Conservation (phyloP, 2,113 vertebrate species). For the Psittacara wagleri region DNA sequence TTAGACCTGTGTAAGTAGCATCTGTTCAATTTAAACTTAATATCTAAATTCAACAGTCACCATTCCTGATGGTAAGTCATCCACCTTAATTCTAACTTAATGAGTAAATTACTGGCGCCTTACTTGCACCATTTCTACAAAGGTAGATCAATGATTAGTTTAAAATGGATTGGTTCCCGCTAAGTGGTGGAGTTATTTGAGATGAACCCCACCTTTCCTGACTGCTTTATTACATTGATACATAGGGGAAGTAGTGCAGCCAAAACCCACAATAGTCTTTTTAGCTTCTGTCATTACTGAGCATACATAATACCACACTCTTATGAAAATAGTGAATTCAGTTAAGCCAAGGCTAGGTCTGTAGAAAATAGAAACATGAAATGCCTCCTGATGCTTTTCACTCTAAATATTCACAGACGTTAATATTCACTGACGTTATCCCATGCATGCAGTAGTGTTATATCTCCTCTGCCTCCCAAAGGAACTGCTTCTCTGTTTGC, state of each 20-base stretch:
- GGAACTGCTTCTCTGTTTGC: not conserved
- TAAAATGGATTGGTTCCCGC: not conserved
- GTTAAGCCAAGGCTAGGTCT: not conserved
- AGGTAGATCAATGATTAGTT: not conserved
- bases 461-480: not conserved
- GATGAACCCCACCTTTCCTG: not conserved
- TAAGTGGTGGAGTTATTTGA: not conserved
- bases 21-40: not conserved
- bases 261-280: not conserved
- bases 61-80: not conserved
- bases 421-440: not conserved
- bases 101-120: not conserved
- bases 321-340: not conserved
- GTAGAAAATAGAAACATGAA: not conserved
- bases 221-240: not conserved
- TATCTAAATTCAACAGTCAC: not conserved
- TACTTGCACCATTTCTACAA: not conserved
- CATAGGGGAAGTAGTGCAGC: not conserved
- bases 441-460: accelerated
- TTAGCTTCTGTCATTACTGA: not conserved
- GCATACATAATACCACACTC: not conserved
- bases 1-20: not conserved
- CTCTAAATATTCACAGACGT: not conserved
- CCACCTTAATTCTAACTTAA: not conserved
- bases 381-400: not conserved